Evolutionary conservation across 2,888 invertebrate species (phyloP).

Genomic region (Monoplex corrugatus): DNA sequence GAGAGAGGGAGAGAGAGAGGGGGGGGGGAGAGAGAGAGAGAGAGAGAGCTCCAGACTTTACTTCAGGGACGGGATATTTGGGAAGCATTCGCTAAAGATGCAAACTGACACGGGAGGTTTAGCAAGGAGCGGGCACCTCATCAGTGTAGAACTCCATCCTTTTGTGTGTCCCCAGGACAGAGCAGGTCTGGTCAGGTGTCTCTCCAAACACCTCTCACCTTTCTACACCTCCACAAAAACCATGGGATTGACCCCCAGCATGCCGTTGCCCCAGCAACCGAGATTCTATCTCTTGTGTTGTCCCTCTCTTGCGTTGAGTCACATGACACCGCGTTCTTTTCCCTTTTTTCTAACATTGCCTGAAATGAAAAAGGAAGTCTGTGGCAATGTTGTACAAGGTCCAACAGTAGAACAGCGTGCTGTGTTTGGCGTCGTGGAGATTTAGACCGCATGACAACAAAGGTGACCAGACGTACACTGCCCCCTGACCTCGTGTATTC

Average conservation of each 20-base stretch:
- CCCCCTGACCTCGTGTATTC: slow-evolving; percentile 4
- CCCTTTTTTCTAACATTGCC: background rate
- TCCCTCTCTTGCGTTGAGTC: background rate
- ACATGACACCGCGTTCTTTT: background rate
- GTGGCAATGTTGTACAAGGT: background rate
- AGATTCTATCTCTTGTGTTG: background rate
- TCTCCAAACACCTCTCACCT: background rate
- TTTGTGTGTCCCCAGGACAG: background rate
- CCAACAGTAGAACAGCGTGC: background rate
- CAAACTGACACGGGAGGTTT: no score
- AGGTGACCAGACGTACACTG: background rate
- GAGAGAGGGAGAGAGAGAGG: no score
- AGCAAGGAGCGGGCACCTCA: background rate
- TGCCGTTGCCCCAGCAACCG: background rate
- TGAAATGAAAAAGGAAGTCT: background rate
- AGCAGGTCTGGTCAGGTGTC: background rate
- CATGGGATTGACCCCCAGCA: background rate
- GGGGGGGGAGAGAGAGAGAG: no score
- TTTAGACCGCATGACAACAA: slow-evolving; percentile 4
- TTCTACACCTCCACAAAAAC: background rate
- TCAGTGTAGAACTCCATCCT: background rate
- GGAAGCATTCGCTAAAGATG: no score
- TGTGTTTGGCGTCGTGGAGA: background rate
- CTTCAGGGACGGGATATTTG: no score
- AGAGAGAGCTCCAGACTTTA: no score